These are phyloP conservation scores for Decapterus maruadsi DNA, from an alignment of 2,797 vertebrate genomes.

Conservation along the genomic window DNA sequence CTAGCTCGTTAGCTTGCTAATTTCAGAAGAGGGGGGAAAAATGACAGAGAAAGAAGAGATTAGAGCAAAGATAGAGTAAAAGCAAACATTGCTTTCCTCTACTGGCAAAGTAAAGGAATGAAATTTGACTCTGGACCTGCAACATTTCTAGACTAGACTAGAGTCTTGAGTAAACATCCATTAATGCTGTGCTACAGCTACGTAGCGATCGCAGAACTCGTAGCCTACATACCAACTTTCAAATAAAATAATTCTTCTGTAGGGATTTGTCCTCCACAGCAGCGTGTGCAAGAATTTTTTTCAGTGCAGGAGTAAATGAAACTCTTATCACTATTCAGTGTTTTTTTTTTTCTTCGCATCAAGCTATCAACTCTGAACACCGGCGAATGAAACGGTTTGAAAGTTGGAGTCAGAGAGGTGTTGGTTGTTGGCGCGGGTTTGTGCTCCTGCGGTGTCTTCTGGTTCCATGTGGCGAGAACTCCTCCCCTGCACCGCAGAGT, in stretches of 20 bases:
- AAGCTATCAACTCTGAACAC: background rate
- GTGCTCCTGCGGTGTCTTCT: constrained; percentile 38
- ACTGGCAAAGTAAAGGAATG: no score
- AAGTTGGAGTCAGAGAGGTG: constrained; percentile 10
- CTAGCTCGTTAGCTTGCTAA: no score
- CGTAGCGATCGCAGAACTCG: no score
- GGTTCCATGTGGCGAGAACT: constrained; percentile 30
- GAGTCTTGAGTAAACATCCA: no score
- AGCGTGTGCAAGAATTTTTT: background rate
- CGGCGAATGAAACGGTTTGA: background rate
- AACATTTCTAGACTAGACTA: no score
- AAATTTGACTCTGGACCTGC: no score
- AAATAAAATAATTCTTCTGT: background rate
- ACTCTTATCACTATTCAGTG: background rate
- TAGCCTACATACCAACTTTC: no score
- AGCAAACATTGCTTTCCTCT: no score
- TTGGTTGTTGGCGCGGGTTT: constrained; percentile 12
- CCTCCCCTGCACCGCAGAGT: constrained; percentile 41
- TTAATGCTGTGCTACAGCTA: no score
- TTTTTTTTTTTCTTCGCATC: background rate
- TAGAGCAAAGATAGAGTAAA: no score
- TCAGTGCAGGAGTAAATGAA: constrained; percentile 10
- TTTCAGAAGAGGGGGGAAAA: no score
- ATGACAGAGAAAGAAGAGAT: no score
- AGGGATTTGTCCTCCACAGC: background rate